Percentiles rank a stretch among this genome's conserved stretches.
Conservation (phyloP, 2,113 vertebrate species). For the Limanda limanda region DNA sequence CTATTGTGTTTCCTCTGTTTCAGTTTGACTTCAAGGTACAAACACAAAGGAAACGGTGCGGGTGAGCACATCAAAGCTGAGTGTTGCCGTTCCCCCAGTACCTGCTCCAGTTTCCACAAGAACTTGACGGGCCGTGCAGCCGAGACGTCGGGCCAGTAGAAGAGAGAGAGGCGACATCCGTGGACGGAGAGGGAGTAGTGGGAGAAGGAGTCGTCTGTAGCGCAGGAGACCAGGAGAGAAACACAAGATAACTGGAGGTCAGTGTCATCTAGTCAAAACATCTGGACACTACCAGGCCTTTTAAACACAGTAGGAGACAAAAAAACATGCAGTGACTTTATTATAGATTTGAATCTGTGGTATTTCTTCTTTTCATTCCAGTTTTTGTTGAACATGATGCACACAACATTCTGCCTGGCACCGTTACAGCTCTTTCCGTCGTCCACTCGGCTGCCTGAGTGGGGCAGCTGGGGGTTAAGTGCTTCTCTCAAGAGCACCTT, state of each 20-base stretch:
- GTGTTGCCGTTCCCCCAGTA: conserved; percentile 65
- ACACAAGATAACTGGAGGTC: conserved; percentile 13
- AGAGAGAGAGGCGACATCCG: conserved; percentile 94
- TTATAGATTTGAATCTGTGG: not conserved
- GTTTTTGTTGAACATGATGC: not conserved
- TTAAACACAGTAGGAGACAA: not conserved
- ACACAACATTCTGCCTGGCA: conserved; percentile 18
- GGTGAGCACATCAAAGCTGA: conserved; percentile 23
- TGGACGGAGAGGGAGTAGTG: conserved; percentile 96
- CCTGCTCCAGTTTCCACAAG: conserved; percentile 99
- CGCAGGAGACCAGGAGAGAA: conserved; percentile 3
- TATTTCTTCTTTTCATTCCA: not conserved
- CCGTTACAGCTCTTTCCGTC: conserved; percentile 8
- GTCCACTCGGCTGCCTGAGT: conserved; percentile 20
- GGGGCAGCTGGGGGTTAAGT: conserved; percentile 25
- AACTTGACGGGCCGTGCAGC: conserved; percentile 95
- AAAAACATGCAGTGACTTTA: not conserved
- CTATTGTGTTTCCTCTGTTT: conserved; percentile 6
- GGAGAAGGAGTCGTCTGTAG: conserved; percentile 92
- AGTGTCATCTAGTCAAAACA: conserved; percentile 4
- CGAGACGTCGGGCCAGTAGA: conserved; percentile 95
- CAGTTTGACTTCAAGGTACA: conserved; percentile 17
- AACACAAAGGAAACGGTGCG: conserved; percentile 17
- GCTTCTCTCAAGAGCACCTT: conserved; percentile 62
- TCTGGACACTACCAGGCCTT: not conserved